phyloP scores from a whole-genome alignment of 2,888 invertebrate species.

The Andrena chrysosceles region DNA sequence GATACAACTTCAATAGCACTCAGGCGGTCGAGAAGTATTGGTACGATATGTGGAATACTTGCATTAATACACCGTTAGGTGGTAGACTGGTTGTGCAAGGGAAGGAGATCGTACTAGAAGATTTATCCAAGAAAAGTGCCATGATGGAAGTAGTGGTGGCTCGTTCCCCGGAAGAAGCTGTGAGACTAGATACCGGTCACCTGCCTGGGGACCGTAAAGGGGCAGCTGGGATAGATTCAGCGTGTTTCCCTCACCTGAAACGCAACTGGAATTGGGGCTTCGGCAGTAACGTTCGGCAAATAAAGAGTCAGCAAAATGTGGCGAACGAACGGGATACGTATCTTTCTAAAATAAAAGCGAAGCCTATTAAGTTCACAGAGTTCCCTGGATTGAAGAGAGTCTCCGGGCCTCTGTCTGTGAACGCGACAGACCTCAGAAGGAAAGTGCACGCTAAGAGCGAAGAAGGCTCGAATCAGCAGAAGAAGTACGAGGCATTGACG shows the following conservation, averaged over 20 bases:
- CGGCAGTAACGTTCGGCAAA: neutral
- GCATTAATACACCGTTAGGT: conserved; percentile 89
- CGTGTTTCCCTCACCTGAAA: conserved; percentile 88
- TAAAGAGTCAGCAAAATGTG: conserved; percentile 9
- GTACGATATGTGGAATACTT: conserved; percentile 89
- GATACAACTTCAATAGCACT: conserved; percentile 86
- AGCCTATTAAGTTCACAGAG: conserved; percentile 75
- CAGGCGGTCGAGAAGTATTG: conserved; percentile 88
- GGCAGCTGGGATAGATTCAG: conserved; percentile 91
- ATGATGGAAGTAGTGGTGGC: conserved; percentile 85
- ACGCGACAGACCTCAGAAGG: conserved; percentile 62
- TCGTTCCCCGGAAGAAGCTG: conserved; percentile 85
- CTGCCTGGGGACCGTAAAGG: conserved; percentile 91
- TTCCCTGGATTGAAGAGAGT: conserved; percentile 73
- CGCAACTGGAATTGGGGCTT: conserved; percentile 88
- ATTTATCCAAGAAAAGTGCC: conserved; percentile 85
- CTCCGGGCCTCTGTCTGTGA: conserved; percentile 70
- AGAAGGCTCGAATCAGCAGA: conserved; percentile 8
- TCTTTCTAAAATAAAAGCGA: conserved; percentile 69
- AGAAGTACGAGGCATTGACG: conserved; percentile 48
- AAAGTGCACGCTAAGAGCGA: conserved; percentile 24
- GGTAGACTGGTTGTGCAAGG: conserved; percentile 83
- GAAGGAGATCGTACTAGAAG: conserved; percentile 85
- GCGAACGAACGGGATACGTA: conserved; percentile 58
- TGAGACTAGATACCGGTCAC: conserved; percentile 86